Conservation (phyloP, 2,797 vertebrate genomes). For the Limosa lapponica region DNA sequence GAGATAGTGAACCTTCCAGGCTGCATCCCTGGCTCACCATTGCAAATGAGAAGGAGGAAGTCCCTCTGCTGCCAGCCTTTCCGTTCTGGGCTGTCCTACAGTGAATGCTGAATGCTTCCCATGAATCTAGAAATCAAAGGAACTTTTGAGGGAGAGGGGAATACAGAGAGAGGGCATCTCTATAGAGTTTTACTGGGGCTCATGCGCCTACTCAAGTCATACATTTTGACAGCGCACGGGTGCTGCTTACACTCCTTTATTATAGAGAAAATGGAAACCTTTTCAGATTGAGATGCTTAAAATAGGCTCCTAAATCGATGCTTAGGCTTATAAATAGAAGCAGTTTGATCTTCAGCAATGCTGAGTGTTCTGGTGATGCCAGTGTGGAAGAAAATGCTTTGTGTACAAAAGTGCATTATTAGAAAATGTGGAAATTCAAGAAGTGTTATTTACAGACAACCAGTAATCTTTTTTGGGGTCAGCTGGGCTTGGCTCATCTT, state of each 20-base stretch:
- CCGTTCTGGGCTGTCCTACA: background rate
- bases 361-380: constrained; percentile 5
- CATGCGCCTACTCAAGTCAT: background rate
- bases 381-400: constrained; percentile 16
- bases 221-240: background rate
- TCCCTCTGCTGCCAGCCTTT: background rate
- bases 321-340: constrained; percentile 37
- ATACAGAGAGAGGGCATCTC: background rate
- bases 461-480: background rate
- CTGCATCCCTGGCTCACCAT: background rate
- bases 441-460: background rate
- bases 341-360: constrained; percentile 33
- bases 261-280: constrained; percentile 5
- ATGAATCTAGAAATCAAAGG: background rate
- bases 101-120: background rate
- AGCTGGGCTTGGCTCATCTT: background rate
- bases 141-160: background rate
- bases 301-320: constrained; percentile 12
- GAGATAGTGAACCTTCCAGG: background rate
- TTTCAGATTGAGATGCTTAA: constrained; percentile 32
- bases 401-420: background rate
- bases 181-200: background rate
- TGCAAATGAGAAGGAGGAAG: background rate
- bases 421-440: constrained; percentile 2
- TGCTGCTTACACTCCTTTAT: background rate